Evolutionary conservation across 2,888 invertebrate species (phyloP).

Genomic region (Luffia ferchaultella): DNA sequence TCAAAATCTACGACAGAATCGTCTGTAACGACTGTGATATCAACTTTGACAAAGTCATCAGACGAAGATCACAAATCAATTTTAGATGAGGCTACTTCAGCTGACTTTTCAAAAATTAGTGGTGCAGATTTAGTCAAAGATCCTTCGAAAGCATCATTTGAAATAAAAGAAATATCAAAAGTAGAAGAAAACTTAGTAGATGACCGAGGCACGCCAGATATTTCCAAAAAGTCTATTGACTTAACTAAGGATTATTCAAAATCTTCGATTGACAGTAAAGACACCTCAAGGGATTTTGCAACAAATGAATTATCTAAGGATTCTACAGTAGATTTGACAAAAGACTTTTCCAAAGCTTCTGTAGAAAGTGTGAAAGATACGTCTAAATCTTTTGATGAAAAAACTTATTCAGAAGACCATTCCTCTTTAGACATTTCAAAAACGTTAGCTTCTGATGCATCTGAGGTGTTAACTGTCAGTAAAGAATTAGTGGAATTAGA

Average conservation of each 20-base stretch:
- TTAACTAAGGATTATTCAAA: slow-evolving; percentile 58
- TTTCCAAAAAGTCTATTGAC: slow-evolving; percentile 56
- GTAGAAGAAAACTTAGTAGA: slow-evolving; percentile 41
- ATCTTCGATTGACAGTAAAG: slow-evolving; percentile 58
- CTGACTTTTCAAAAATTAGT: slow-evolving; percentile 55
- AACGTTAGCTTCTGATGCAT: slow-evolving; percentile 55
- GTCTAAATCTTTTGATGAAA: slow-evolving; percentile 54
- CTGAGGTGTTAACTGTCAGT: slow-evolving; percentile 45
- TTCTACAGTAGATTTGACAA: slow-evolving; percentile 52
- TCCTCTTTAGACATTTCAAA: slow-evolving; percentile 58
- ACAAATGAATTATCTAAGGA: slow-evolving; percentile 58
- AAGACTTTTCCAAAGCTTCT: slow-evolving; percentile 55
- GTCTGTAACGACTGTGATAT: slow-evolving; percentile 53
- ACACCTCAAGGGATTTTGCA: slow-evolving; percentile 57
- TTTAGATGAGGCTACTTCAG: slow-evolving; percentile 52
- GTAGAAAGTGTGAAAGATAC: slow-evolving; percentile 54
- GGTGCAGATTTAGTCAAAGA: slow-evolving; percentile 53
- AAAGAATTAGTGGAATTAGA: slow-evolving; percentile 50
- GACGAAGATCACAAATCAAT: slow-evolving; percentile 56
- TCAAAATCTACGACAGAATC: slow-evolving; percentile 60
- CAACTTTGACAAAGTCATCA: slow-evolving; percentile 53
- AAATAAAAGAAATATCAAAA: slow-evolving; percentile 40
- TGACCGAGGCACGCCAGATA: slow-evolving; percentile 48
- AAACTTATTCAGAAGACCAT: slow-evolving; percentile 57
- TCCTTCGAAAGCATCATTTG: slow-evolving; percentile 49